phyloP scores from a whole-genome alignment of 2,888 invertebrate genomes.

The Chloromyia formosa region DNA sequence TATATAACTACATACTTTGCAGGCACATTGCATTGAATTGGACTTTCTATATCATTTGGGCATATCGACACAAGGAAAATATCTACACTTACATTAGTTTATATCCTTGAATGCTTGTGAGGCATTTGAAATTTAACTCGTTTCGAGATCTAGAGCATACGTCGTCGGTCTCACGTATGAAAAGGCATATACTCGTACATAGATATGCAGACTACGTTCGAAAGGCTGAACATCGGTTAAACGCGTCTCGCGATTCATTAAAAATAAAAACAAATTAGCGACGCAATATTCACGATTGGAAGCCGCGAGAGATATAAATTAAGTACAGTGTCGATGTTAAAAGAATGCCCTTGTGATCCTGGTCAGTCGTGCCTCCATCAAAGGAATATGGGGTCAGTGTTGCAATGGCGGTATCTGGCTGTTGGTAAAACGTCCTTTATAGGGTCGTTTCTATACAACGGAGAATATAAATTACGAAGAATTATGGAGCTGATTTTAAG shows the following conservation, averaged over 20 bases:
- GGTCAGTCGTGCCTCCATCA: background rate
- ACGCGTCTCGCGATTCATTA: slow-evolving; percentile 23
- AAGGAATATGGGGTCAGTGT: background rate
- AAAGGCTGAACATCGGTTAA: slow-evolving; percentile 10
- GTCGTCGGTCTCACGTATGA: background rate
- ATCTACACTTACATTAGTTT: slow-evolving; percentile 9
- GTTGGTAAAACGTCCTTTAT: background rate
- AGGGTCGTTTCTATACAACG: background rate
- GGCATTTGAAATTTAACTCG: slow-evolving; percentile 1
- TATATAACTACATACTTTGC: background rate
- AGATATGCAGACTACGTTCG: background rate
- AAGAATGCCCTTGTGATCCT: slow-evolving; percentile 50
- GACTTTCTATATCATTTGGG: slow-evolving; percentile 31
- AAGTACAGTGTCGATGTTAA: slow-evolving; percentile 49
- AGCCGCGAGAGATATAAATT: slow-evolving; percentile 48
- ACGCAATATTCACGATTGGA: slow-evolving; percentile 36
- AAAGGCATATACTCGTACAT: no score
- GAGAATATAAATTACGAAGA: slow-evolving; percentile 39
- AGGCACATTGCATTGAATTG: background rate
- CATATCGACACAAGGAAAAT: slow-evolving; percentile 13
- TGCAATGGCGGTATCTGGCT: slow-evolving; percentile 20
- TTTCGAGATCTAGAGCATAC: background rate
- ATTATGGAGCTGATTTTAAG: slow-evolving; percentile 8
- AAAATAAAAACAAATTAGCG: slow-evolving; percentile 42
- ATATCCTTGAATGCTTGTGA: background rate